Evolutionary conservation across 2,888 invertebrate genomes (phyloP).

Genomic region (Calameuta pallipes): DNA sequence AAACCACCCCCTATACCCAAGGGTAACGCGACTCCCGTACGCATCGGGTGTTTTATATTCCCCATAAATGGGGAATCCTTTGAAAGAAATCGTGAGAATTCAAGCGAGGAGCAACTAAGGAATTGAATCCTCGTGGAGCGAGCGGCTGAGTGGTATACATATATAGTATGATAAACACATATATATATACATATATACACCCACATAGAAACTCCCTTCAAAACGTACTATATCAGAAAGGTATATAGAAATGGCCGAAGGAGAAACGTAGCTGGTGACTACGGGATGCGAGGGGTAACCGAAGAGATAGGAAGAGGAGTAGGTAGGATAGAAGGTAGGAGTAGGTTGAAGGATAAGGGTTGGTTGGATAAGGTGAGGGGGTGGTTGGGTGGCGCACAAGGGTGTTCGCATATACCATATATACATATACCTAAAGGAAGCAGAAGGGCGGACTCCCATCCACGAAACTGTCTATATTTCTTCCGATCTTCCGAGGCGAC

Average conservation of each 20-base stretch:
- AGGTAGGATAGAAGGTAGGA: too few relatives aligned
- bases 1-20: too few relatives aligned
- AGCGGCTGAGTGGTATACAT: conserved; percentile 12
- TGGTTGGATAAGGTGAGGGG: too few relatives aligned
- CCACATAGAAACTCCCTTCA: too few relatives aligned
- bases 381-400: too few relatives aligned
- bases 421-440: conserved; percentile 15
- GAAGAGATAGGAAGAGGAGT: too few relatives aligned
- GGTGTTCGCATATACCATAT: too few relatives aligned
- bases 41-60: background rate
- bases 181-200: too few relatives aligned
- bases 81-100: conserved; percentile 53
- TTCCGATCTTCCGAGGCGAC: conserved; percentile 6
- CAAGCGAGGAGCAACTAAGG: conserved; percentile 43
- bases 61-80: conserved; percentile 6
- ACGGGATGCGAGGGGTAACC: conserved; percentile 8
- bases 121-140: conserved; percentile 49
- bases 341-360: too few relatives aligned
- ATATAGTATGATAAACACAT: too few relatives aligned
- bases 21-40: too few relatives aligned
- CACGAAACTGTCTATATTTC: conserved; percentile 23
- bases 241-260: background rate
- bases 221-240: background rate
- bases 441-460: conserved; percentile 25
- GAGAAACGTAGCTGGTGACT: background rate